Base-by-base conservation (phyloP, 2,888 invertebrate genomes). In the Acleris sparsana region DNA sequence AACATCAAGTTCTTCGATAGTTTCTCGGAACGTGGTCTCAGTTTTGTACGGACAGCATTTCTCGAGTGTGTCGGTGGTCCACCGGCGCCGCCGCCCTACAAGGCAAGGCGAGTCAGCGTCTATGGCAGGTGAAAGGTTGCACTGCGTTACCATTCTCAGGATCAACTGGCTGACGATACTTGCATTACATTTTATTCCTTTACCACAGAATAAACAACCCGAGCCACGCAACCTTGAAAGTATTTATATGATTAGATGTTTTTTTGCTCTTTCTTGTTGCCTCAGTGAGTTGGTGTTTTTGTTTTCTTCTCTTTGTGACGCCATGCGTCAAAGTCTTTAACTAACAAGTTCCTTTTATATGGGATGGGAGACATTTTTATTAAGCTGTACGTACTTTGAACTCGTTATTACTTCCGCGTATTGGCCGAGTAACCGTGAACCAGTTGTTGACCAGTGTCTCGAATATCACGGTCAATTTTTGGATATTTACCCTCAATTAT, bases 121-220 rank as follows among this genome's bases (percentile, higher is more conserved):
- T 72, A 70, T 72, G 73, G 74, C 73, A 84, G 87, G 87, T 87
- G 86, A 88, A 87, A 88, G 87, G 87, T 86, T 80, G 77, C 73
- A 76, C 55, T 62, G 71, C 79, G 80, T 80, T 82, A 80, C 80
- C 72, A 77, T 84, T 83, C 84, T 80, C 83, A 85, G 80, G 80
- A 77, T 77, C 71, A 49, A 39, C 56, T 25, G 57, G 60, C 39
- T 52, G 44, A 44, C 43, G 25, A 25, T 52, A 52, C 52, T 46
- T 33, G n/a, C 25, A 39, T 22, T n/a, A 22, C 9, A 46, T 57
- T 33, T 53, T 53, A 6, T 46, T 46, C 11, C 16, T 53, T 29
- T 53, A 9, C 17, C 13, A 17, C 17, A 39, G 33, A 55, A 18
- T 39, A 43, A 20, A 33, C 16, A 16, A 6, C 3, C 5, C 18